phyloP scores from a whole-genome alignment of 2,888 invertebrate genomes.

The Orchesellides sinensis region DNA sequence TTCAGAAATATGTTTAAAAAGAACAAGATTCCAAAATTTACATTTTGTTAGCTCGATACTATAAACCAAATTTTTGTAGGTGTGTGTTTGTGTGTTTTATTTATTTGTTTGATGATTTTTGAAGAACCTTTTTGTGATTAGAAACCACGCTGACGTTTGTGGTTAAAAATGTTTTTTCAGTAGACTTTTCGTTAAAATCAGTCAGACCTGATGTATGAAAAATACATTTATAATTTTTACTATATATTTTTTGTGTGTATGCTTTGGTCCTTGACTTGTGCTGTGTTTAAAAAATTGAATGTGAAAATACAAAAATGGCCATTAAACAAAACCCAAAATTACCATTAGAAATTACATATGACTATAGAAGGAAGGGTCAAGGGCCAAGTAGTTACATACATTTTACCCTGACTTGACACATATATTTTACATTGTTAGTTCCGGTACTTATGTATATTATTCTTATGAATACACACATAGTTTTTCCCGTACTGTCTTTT shows the following conservation, averaged over 20 bases:
- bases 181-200: slow-evolving; percentile 28
- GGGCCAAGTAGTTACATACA: slow-evolving; percentile 32
- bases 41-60: no score
- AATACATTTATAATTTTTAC: slow-evolving; percentile 32
- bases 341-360: neutral
- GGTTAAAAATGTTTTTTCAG: slow-evolving; percentile 35
- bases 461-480: neutral
- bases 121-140: slow-evolving; percentile 24
- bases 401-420: slow-evolving; percentile 51
- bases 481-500: slow-evolving; percentile 52
- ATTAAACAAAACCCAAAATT: neutral
- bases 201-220: slow-evolving; percentile 13
- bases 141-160: slow-evolving; percentile 52
- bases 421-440: neutral
- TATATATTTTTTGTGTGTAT: slow-evolving; percentile 32
- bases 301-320: neutral
- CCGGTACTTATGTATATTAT: neutral
- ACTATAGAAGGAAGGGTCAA: slow-evolving; percentile 10
- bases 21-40: no score
- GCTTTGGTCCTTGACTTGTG: slow-evolving; percentile 28
- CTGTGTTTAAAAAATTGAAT: neutral
- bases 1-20: no score
- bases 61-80: neutral
- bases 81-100: slow-evolving; percentile 49
- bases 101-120: slow-evolving; percentile 31